A percentile compares a stretch with the other conserved stretches of the same genome.
Conservation (phyloP, 2,888 invertebrate species). For the Drosophila tanythrix region DNA sequence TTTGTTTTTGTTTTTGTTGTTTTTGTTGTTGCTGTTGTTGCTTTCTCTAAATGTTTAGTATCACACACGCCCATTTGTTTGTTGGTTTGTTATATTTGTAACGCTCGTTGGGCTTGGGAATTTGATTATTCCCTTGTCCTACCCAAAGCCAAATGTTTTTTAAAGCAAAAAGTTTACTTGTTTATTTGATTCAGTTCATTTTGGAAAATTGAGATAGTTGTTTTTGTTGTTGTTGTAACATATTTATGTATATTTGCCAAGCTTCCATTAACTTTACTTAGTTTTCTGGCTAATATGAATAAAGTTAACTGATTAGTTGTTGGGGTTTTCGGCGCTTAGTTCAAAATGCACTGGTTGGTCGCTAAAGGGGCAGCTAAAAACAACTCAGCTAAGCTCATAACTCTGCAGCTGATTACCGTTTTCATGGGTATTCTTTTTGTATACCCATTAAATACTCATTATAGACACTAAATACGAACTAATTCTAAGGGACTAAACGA, state of each 20-base stretch:
- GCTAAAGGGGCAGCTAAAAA: constrained; percentile 36
- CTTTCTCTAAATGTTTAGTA: constrained; percentile 75
- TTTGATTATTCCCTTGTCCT: neutral
- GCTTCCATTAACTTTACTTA: constrained; percentile 48
- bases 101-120: constrained; percentile 21
- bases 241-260: constrained; percentile 13
- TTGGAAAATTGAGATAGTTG: constrained; percentile 51
- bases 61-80: constrained; percentile 74
- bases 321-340: constrained; percentile 22
- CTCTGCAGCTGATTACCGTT: constrained; percentile 63
- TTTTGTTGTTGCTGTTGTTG: constrained; percentile 54
- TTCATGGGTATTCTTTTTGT: constrained; percentile 4
- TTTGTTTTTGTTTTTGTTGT: constrained; percentile 31
- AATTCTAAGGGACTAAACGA: constrained; percentile 25
- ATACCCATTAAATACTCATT: constrained; percentile 32
- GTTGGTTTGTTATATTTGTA: constrained; percentile 21
- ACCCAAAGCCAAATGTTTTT: constrained; percentile 40
- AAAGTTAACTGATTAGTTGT: constrained; percentile 48
- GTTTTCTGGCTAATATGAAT: constrained; percentile 47
- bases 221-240: constrained; percentile 18
- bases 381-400: constrained; percentile 68
- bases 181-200: constrained; percentile 60
- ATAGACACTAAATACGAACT: constrained; percentile 42
- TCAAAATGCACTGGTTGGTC: constrained; percentile 55
- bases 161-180: constrained; percentile 48